Conservation (phyloP, 2,888 invertebrate species). For the Sphinx pinastri region DNA sequence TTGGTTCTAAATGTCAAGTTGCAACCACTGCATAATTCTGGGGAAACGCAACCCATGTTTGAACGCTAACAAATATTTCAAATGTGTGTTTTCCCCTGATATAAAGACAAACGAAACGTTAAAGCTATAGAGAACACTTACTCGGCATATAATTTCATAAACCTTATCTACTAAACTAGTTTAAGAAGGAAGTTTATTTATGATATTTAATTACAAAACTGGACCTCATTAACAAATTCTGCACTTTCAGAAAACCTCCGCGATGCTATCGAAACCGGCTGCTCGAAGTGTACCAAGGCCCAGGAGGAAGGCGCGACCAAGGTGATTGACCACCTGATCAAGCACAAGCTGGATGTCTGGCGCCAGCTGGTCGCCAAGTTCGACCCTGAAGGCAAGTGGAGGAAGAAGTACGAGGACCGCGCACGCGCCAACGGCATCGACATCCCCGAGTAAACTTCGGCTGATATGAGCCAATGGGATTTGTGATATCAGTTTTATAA, state of each 20-base stretch:
- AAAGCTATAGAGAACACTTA: no score
- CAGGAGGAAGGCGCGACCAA: slow-evolving; percentile 86
- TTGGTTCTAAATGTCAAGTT: no score
- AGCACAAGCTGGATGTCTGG: slow-evolving; percentile 87
- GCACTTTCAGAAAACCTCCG: slow-evolving; percentile 80
- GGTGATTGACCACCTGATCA: slow-evolving; percentile 86
- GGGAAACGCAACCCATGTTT: no score
- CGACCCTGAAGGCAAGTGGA: slow-evolving; percentile 87
- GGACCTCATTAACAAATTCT: background rate
- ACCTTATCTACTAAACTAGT: no score
- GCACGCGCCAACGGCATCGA: slow-evolving; percentile 79
- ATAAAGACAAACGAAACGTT: no score
- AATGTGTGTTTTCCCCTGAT: no score
- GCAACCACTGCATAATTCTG: no score
- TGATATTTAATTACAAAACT: background rate
- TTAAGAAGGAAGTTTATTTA: no score
- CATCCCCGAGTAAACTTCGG: slow-evolving; percentile 49
- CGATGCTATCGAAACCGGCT: slow-evolving; percentile 87
- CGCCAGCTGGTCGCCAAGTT: slow-evolving; percentile 86
- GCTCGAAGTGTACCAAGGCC: slow-evolving; percentile 86
- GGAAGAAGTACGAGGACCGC: slow-evolving; percentile 85
- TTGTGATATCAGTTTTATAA: slow-evolving; percentile 18
- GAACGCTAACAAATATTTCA: no score
- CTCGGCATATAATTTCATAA: no score
- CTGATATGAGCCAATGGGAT: background rate